A percentile compares a stretch with the other conserved stretches of the same genome.
These are phyloP conservation scores for Saturnia japonica DNA, from an alignment of 2,888 invertebrate genomes.

Conservation along the genomic window DNA sequence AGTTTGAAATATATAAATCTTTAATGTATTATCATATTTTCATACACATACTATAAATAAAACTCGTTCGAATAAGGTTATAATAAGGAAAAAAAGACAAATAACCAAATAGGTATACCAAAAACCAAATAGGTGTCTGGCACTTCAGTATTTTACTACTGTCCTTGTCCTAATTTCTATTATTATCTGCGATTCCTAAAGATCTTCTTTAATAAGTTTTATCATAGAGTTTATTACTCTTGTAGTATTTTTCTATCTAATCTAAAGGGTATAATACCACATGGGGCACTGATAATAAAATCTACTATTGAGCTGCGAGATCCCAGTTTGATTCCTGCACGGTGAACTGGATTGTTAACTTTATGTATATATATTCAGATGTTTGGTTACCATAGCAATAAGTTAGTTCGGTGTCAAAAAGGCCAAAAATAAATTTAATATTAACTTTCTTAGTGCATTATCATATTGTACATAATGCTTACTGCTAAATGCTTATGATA, in stretches of 20 bases:
- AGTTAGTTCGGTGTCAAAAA: neutral
- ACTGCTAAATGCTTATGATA: constrained; percentile 24
- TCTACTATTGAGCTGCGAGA: no score
- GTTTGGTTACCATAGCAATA: no score
- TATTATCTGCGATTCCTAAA: neutral
- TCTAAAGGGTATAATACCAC: no score
- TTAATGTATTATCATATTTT: neutral
- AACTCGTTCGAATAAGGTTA: neutral
- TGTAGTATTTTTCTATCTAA: neutral
- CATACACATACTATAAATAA: neutral
- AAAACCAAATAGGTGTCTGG: no score
- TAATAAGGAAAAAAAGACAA: neutral
- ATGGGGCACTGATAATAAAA: no score
- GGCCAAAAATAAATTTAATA: neutral
- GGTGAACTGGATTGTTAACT: no score
- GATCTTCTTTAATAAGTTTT: neutral
- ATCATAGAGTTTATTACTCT: neutral
- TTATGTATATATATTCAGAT: no score
- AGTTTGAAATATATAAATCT: neutral
- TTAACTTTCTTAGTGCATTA: neutral
- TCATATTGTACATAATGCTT: neutral
- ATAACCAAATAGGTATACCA: neutral
- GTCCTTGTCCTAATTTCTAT: neutral
- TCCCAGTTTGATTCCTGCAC: no score
- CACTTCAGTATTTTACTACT: neutral